Conservation (phyloP, 2,888 invertebrate genomes). For the Melinopterus prodromus region DNA sequence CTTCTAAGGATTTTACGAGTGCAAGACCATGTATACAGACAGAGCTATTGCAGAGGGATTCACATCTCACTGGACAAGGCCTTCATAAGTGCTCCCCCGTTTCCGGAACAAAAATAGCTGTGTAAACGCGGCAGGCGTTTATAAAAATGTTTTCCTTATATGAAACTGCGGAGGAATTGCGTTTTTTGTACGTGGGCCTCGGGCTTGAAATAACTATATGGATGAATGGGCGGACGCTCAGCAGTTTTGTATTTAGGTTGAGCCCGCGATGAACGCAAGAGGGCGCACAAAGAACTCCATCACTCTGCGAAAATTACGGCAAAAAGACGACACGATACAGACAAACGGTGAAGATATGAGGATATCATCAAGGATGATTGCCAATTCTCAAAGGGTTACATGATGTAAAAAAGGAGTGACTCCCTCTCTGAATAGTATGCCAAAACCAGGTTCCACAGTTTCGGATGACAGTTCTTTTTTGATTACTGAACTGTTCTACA, state of each 20-base stretch:
- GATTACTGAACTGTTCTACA: no score
- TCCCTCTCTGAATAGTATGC: no score
- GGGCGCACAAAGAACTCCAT: neutral
- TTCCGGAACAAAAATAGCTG: neutral
- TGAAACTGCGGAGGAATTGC: neutral
- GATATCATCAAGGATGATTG: no score
- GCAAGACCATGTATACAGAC: neutral
- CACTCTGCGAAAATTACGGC: neutral
- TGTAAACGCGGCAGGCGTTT: neutral
- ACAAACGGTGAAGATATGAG: no score
- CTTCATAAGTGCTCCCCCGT: neutral
- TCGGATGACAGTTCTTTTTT: no score
- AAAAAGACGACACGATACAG: no score
- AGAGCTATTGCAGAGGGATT: neutral
- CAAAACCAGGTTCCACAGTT: no score
- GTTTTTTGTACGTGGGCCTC: neutral
- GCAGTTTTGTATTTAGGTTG: neutral
- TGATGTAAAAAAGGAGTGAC: no score
- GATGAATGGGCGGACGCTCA: neutral
- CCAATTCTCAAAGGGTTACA: no score
- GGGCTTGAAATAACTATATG: neutral
- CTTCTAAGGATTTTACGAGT: neutral
- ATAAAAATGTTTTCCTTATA: conserved; percentile 4
- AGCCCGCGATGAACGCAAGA: neutral
- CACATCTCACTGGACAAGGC: neutral